A percentile compares a stretch with the other conserved stretches of the same genome.
phyloP scores from a whole-genome alignment of 2,888 invertebrate genomes.

The Apeira syringaria region DNA sequence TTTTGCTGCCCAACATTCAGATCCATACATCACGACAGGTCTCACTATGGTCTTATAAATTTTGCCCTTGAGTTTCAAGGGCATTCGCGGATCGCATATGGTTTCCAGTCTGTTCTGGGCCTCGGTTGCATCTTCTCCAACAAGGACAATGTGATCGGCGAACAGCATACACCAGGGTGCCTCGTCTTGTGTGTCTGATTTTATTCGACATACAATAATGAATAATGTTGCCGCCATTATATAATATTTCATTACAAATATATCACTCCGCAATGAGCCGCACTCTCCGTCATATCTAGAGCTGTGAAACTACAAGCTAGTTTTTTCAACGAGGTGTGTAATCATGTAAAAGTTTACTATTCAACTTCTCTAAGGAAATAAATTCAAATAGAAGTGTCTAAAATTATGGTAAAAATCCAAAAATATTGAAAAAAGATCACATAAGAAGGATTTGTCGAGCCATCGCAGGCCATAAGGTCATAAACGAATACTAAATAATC shows the following conservation, averaged over 20 bases:
- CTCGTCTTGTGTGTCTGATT: no score
- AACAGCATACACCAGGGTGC: no score
- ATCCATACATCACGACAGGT: no score
- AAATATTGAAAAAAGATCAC: conserved; percentile 34
- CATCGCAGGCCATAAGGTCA: conserved; percentile 72
- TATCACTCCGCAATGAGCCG: conserved; percentile 23
- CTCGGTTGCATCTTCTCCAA: no score
- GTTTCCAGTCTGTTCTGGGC: no score
- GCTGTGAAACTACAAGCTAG: conserved; percentile 69
- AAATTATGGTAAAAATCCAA: conserved; percentile 36
- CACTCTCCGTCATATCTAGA: conserved; percentile 47
- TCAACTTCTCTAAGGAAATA: conserved; percentile 59
- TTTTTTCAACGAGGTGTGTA: conserved; percentile 60
- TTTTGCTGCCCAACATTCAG: no score
- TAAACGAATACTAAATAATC: conserved; percentile 43
- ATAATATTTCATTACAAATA: conserved; percentile 21
- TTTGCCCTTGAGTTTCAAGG: no score
- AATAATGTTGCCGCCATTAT: no score
- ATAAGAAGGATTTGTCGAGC: conserved; percentile 43
- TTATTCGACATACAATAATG: no score
- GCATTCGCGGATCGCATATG: no score
- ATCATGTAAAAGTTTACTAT: conserved; percentile 42
- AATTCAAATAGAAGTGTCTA: conserved; percentile 55
- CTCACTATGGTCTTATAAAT: no score
- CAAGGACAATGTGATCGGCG: no score